Evolutionary conservation across 1,140 invertebrate genomes (phyloP).

Genomic region (Pseudomyrmex concolor): DNA sequence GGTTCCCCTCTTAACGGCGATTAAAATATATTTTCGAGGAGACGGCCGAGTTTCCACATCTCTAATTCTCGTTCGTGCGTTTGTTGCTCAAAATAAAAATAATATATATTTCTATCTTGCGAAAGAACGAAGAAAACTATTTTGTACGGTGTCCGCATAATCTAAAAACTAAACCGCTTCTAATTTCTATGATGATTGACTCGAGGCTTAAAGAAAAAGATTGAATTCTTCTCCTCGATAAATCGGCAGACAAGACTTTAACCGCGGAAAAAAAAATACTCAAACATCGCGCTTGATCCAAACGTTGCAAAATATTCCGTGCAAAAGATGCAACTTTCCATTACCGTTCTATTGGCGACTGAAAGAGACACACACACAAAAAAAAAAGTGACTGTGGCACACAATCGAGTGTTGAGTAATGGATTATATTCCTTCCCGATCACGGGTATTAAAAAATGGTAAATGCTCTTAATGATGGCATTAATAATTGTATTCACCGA

Average conservation of each 20-base stretch:
- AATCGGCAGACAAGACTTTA: neutral
- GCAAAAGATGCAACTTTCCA: conserved; percentile 3
- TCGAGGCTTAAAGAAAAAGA: neutral
- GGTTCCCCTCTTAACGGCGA: conserved; percentile 62
- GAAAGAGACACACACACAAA: neutral
- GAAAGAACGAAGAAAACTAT: neutral
- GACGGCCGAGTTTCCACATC: conserved; percentile 59
- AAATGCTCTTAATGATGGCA: conserved; percentile 79
- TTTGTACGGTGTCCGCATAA: neutral
- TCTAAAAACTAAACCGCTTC: neutral
- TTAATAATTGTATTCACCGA: conserved; percentile 79
- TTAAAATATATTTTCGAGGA: conserved; percentile 72
- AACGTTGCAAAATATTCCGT: neutral
- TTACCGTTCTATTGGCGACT: conserved; percentile 36
- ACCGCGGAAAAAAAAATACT: conserved; percentile 1
- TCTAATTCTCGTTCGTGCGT: conserved; percentile 33
- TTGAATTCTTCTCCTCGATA: neutral
- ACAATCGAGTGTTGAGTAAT: conserved; percentile 54
- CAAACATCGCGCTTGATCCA: neutral
- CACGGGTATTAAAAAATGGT: conserved; percentile 75
- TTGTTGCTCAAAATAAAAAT: neutral
- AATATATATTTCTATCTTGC: conserved; percentile 7
- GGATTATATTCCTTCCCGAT: conserved; percentile 78
- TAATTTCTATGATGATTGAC: neutral
- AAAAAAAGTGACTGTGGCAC: neutral